Conservation (phyloP, 2,797 vertebrate genomes). For the Gymnopithys bicolor region DNA sequence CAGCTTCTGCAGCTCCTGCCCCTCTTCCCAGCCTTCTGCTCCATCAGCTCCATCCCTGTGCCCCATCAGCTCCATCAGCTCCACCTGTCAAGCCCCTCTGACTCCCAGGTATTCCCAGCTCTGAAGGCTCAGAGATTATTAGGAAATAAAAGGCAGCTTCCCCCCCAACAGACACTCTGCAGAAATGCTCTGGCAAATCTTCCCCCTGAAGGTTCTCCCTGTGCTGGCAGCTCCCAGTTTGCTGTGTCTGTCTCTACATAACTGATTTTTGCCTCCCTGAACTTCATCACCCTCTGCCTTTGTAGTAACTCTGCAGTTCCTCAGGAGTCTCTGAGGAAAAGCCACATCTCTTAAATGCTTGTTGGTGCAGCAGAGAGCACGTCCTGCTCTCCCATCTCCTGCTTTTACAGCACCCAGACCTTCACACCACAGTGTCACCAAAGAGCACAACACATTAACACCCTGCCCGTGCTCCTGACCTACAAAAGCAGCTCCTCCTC, state of each 20-base stretch:
- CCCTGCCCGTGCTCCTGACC: background rate
- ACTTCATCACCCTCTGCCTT: background rate
- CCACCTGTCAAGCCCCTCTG: background rate
- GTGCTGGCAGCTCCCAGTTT: background rate
- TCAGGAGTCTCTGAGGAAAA: background rate
- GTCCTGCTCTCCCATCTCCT: background rate
- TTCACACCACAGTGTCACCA: background rate
- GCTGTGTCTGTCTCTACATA: background rate
- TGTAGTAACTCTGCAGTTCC: background rate
- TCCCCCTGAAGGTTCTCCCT: background rate
- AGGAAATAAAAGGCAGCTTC: background rate
- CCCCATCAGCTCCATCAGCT: too few relatives aligned
- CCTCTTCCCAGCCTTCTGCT: background rate
- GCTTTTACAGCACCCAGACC: background rate
- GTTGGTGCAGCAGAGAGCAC: background rate
- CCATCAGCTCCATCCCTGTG: too few relatives aligned
- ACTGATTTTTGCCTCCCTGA: background rate
- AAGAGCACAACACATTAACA: background rate
- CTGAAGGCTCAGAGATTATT: background rate
- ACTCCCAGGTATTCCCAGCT: background rate
- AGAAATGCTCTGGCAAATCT: background rate
- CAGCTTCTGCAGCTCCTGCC: background rate
- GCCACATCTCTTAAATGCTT: background rate
- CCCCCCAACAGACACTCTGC: background rate
- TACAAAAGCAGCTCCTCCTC: background rate